A percentile compares a stretch with the other conserved stretches of the same genome.
phyloP scores from a whole-genome alignment of 92 coral and sea anemone genomes.

The Phenganax stokvisi region DNA sequence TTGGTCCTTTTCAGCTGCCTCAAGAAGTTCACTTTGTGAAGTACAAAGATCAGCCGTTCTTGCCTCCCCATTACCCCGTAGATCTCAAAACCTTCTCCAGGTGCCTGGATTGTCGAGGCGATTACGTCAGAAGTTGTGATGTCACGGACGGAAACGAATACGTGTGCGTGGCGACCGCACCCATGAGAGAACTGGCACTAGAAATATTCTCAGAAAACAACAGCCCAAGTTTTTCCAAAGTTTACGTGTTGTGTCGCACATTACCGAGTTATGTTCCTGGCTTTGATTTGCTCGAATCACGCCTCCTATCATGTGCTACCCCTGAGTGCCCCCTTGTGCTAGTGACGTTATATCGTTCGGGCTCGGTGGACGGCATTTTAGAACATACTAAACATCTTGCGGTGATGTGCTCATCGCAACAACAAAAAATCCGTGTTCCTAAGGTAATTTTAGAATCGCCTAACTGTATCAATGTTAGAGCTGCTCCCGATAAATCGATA shows the following conservation, averaged over 20 bases:
- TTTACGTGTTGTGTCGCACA: conserved; percentile 84
- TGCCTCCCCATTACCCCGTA: neutral
- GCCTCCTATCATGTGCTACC: conserved; percentile 73
- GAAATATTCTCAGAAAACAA: conserved; percentile 3
- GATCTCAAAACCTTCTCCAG: neutral
- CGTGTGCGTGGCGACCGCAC: conserved; percentile 24
- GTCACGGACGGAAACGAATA: conserved; percentile 31
- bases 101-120: conserved; percentile 8
- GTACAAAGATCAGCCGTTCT: neutral
- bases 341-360: conserved; percentile 79
- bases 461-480: too few relatives aligned
- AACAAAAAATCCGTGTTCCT: conserved; percentile 80
- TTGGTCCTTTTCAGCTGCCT: neutral
- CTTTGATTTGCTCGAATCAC: conserved; percentile 78
- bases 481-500: too few relatives aligned
- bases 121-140: conserved; percentile 20
- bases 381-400: conserved; percentile 89
- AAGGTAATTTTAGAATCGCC: conserved; percentile 51
- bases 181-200: conserved; percentile 29
- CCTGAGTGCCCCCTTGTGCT: conserved; percentile 91
- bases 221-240: conserved; percentile 16
- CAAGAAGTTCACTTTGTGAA: neutral
- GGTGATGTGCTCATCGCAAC: conserved; percentile 76
- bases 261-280: conserved; percentile 75
- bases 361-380: conserved; percentile 76